Evolutionary conservation across 1,140 invertebrate genomes (phyloP).

Genomic region (Cherax destructor): DNA sequence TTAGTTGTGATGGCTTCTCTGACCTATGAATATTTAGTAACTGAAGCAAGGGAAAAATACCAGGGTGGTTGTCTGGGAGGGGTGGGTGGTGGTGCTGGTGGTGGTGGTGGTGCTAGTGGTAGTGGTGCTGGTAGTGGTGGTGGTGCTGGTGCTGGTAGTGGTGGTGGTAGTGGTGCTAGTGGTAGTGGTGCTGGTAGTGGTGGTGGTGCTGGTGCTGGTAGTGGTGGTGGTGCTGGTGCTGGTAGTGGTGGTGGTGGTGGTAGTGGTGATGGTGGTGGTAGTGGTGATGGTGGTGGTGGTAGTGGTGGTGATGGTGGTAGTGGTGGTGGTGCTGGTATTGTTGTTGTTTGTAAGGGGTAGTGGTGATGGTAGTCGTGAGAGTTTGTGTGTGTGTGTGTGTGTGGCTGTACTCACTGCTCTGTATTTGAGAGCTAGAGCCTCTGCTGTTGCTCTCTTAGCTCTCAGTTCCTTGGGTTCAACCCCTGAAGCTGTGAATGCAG

Average conservation of each 20-base stretch:
- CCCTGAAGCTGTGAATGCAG: too few species aligned
- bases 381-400: too few species aligned
- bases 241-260: neutral
- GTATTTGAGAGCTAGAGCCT: too few species aligned
- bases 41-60: too few species aligned
- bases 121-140: neutral
- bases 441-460: too few species aligned
- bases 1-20: too few species aligned
- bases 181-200: neutral
- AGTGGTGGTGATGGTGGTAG: neutral
- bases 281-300: neutral
- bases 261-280: neutral
- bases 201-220: too few species aligned
- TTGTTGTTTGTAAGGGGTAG: neutral
- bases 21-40: too few species aligned
- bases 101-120: neutral
- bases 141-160: neutral
- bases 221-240: neutral
- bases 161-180: neutral
- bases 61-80: neutral
- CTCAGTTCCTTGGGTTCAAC: too few species aligned
- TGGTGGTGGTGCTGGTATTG: neutral
- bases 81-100: neutral
- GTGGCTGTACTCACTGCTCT: too few species aligned
- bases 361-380: too few species aligned